Percentiles rank a stretch among this genome's conserved stretches.
Conservation (phyloP, 2,113 vertebrate species). For the Etia nguti region DNA sequence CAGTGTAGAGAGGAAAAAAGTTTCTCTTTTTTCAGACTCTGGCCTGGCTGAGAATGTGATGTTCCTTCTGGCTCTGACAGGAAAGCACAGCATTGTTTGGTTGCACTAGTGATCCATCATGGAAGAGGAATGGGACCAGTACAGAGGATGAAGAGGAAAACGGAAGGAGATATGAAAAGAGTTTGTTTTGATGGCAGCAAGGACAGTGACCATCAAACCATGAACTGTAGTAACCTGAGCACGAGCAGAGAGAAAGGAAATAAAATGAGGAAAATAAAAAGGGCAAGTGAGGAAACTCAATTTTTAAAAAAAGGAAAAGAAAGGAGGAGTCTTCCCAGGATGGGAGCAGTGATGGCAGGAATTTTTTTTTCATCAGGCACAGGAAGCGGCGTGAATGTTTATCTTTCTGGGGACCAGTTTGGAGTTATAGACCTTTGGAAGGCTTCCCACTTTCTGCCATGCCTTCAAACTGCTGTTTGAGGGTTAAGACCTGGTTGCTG, state of each 20-base stretch:
- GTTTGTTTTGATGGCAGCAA: conserved; percentile 30
- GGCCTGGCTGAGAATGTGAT: neutral
- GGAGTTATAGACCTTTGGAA: neutral
- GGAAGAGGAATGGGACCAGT: neutral
- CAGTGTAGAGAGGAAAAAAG: neutral
- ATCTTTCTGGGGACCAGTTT: neutral
- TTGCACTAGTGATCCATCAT: conserved; percentile 13
- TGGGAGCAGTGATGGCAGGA: conserved; percentile 8
- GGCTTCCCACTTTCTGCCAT: neutral
- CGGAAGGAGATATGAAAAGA: conserved; percentile 42
- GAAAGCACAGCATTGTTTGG: conserved; percentile 38
- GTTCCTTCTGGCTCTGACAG: conserved; percentile 9
- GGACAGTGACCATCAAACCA: conserved; percentile 7
- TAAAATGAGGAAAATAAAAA: neutral
- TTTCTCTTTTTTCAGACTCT: neutral
- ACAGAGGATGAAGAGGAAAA: neutral
- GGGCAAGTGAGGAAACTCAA: neutral
- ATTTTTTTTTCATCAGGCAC: neutral
- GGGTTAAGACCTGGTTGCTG: neutral
- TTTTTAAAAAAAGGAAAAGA: conserved; percentile 1
- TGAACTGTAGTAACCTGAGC: conserved; percentile 31
- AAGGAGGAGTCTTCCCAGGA: conserved; percentile 52
- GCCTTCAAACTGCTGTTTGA: neutral
- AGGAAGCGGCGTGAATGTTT: conserved; percentile 40
- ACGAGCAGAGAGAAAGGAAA: neutral